Conservation (phyloP, 1,140 invertebrate species). For the Octopus bimaculoides region DNA sequence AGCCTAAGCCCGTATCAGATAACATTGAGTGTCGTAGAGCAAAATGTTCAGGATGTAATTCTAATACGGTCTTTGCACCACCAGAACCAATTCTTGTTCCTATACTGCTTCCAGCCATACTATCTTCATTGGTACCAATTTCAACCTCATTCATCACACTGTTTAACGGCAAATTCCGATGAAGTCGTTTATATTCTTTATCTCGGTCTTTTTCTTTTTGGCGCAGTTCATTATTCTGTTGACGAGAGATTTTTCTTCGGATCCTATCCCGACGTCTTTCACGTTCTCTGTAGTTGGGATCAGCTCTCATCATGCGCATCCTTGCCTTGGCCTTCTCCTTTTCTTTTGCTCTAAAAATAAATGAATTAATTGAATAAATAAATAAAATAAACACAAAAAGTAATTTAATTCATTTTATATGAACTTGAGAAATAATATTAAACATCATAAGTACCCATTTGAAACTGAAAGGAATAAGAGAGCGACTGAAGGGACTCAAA, state of each 20-base stretch:
- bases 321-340: conserved; percentile 18
- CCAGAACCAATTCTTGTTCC: neutral
- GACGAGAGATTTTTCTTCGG: conserved; percentile 10
- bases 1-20: neutral
- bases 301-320: conserved; percentile 18
- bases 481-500: too few relatives aligned
- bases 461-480: too few relatives aligned
- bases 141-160: conserved; percentile 9
- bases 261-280: conserved; percentile 16
- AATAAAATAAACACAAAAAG: conserved; percentile 1
- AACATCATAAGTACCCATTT: too few relatives aligned
- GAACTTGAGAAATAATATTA: too few relatives aligned
- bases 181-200: conserved; percentile 15
- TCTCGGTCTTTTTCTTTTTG: conserved; percentile 19
- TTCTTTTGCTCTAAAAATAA: conserved; percentile 20
- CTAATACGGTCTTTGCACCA: neutral
- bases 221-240: conserved; percentile 16
- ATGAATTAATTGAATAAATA: conserved; percentile 6
- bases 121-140: neutral
- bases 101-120: neutral
- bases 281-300: conserved; percentile 18
- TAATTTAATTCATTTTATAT: too few relatives aligned
- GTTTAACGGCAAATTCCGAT: conserved; percentile 1
- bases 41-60: neutral
- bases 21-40: neutral